Conservation (phyloP, 23 tunicate genomes). For the Styela clava region DNA sequence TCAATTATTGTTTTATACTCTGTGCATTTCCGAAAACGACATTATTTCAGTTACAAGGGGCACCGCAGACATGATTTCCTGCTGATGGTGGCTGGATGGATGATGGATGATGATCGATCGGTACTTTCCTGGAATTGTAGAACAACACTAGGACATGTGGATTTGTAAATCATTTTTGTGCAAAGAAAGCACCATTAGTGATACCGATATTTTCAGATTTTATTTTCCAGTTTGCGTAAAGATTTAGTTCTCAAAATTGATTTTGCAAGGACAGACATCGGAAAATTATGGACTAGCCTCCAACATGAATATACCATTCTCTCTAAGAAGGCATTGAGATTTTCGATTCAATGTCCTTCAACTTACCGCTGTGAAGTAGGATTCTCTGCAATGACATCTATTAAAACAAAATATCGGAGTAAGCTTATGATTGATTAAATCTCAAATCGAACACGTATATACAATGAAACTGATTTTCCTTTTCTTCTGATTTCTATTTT, state of each 20-base stretch:
- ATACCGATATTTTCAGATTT: no score
- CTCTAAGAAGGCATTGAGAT: conserved; percentile 32
- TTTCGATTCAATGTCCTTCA: conserved; percentile 27
- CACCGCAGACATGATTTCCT: not conserved
- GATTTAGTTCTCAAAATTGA: conserved; percentile 37
- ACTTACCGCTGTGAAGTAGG: conserved; percentile 55
- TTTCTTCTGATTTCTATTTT: no score
- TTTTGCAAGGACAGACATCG: conserved; percentile 31
- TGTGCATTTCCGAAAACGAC: no score
- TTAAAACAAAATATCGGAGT: conserved; percentile 41
- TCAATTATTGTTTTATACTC: no score
- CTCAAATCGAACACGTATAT: no score
- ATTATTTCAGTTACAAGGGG: no score
- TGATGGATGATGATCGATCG: conserved; percentile 6
- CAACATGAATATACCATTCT: conserved; percentile 47
- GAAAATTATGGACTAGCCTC: conserved; percentile 38
- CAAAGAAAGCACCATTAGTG: not conserved
- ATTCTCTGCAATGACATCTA: conserved; percentile 37
- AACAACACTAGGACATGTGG: conserved; percentile 10
- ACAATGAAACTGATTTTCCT: no score
- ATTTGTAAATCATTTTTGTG: not conserved
- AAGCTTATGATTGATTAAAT: conserved; percentile 32
- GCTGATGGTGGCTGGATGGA: conserved; percentile 21
- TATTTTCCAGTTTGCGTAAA: conserved; percentile 34
- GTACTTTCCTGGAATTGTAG: conserved; percentile 21